These are phyloP conservation scores for Papilio helenus DNA, from an alignment of 1,140 invertebrate genomes.

Conservation along the genomic window DNA sequence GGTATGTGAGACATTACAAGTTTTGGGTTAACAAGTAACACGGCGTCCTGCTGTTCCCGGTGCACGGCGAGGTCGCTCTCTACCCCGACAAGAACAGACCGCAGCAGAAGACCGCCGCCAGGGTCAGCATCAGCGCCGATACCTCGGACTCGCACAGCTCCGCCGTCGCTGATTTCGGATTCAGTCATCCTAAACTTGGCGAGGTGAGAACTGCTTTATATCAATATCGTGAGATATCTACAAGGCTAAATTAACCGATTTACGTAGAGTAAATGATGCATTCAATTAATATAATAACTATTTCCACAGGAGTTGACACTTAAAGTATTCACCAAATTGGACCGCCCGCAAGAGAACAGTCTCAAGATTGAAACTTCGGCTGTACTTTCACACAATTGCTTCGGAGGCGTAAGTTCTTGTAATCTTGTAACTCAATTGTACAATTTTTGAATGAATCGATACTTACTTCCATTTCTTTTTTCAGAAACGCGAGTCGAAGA, in stretches of 20 bases:
- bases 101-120: conserved; percentile 84
- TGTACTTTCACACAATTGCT: conserved; percentile 59
- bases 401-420: conserved; percentile 65
- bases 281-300: conserved; percentile 31
- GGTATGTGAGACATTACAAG: too few species aligned
- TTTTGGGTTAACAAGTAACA: too few species aligned
- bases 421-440: not conserved
- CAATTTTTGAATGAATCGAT: conserved; percentile 21
- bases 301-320: conserved; percentile 63
- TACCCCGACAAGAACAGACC: conserved; percentile 89
- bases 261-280: not conserved
- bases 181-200: conserved; percentile 86
- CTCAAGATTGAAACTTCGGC: conserved; percentile 62
- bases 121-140: conserved; percentile 78
- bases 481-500: conserved; percentile 72
- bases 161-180: conserved; percentile 83
- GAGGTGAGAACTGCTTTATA: conserved; percentile 77
- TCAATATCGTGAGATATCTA: too few species aligned
- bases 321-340: conserved; percentile 55
- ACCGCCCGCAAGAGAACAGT: conserved; percentile 53
- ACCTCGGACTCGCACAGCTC: conserved; percentile 76
- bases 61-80: conserved; percentile 80
- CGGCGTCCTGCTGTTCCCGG: conserved; percentile 65
- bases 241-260: too few species aligned
- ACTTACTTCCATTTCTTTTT: conserved; percentile 46